A percentile compares a stretch with the other conserved stretches of the same genome.
Conservation (phyloP, 2,797 vertebrate genomes). For the Catamblyrhynchus diadema region DNA sequence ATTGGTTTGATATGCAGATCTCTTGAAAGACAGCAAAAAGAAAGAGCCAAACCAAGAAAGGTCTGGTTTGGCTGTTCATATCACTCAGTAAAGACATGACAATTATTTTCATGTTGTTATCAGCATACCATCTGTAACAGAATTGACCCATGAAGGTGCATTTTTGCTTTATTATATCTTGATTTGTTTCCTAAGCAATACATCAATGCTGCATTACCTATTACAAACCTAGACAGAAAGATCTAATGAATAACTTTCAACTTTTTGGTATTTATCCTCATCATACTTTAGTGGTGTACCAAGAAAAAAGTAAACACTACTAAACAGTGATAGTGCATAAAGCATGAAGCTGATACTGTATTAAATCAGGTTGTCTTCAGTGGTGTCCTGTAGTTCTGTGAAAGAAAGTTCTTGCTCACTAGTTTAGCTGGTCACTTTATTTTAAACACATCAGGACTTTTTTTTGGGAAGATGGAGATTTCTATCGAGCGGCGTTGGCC, state of each 20-base stretch:
- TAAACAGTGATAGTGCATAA: not conserved
- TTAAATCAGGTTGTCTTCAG: slow-evolving; percentile 28
- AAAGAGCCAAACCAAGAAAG: not conserved
- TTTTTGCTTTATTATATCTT: not conserved
- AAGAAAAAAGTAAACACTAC: not conserved
- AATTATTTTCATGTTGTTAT: not conserved
- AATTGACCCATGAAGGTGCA: not conserved
- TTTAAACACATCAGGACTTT: slow-evolving; percentile 60
- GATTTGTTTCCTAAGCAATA: not conserved
- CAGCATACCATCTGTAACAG: not conserved
- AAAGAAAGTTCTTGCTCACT: slow-evolving; percentile 3
- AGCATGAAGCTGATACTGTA: not conserved
- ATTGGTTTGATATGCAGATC: not conserved
- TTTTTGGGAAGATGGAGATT: slow-evolving; percentile 70
- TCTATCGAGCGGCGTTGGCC: slow-evolving; percentile 79
- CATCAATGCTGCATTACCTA: not conserved
- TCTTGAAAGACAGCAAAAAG: not conserved
- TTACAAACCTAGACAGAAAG: not conserved
- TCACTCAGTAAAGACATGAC: not conserved
- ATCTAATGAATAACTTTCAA: not conserved
- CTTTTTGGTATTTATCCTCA: not conserved
- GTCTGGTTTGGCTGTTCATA: not conserved
- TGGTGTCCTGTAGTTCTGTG: not conserved
- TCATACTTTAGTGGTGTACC: not conserved
- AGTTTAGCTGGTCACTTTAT: slow-evolving; percentile 33